Conservation (phyloP, 2,113 vertebrate species). For the Lagopus leucura region DNA sequence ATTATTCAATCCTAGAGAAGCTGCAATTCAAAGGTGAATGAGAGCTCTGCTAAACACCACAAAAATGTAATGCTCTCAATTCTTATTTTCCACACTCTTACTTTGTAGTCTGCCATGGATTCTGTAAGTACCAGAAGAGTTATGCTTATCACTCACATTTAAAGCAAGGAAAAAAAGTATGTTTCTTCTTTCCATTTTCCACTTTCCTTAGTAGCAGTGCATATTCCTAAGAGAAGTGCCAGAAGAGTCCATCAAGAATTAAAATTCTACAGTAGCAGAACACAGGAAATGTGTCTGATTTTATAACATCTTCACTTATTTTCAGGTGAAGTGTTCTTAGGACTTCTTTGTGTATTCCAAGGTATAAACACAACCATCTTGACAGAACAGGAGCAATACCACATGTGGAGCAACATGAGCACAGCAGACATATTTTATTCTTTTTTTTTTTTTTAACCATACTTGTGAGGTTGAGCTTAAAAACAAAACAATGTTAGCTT, state of each 20-base stretch:
- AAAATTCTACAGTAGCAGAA: background rate
- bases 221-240: background rate
- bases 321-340: background rate
- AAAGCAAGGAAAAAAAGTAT: background rate
- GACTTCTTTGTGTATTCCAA: background rate
- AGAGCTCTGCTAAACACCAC: background rate
- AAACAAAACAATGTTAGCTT: background rate
- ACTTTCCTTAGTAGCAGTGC: background rate
- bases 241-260: background rate
- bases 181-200: background rate
- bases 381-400: background rate
- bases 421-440: background rate
- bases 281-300: background rate
- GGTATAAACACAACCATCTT: background rate
- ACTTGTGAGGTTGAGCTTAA: background rate
- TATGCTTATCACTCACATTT: background rate
- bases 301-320: background rate
- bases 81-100: background rate
- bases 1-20: background rate
- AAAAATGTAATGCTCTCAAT: background rate
- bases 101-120: background rate
- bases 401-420: fast-evolving
- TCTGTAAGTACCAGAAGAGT: background rate
- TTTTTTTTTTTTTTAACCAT: background rate
- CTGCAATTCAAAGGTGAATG: background rate